Percentiles rank a stretch among this genome's conserved stretches.
Evolutionary conservation across 1,140 invertebrate species (phyloP).

Genomic region (Musca domestica): DNA sequence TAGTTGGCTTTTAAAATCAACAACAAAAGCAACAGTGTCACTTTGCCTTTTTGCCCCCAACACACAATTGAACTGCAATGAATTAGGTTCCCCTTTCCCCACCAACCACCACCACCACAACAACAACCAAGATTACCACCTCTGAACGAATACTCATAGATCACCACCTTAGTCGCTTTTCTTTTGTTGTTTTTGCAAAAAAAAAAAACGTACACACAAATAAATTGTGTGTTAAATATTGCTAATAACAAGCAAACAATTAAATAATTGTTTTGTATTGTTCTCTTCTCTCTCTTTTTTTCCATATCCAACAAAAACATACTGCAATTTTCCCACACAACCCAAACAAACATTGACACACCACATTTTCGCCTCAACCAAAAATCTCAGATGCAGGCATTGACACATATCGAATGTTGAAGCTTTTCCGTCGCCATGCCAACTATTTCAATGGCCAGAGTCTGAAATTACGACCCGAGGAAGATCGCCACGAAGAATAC

Average conservation of each 20-base stretch:
- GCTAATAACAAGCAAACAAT: neutral
- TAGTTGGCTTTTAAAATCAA: neutral
- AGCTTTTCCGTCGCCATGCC: slow-evolving; percentile 49
- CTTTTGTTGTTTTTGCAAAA: neutral
- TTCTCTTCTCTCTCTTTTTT: neutral
- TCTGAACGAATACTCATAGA: too few species aligned
- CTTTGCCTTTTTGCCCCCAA: too few species aligned
- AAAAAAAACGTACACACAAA: too few species aligned
- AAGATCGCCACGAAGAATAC: neutral
- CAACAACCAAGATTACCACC: too few species aligned
- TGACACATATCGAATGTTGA: slow-evolving; percentile 52
- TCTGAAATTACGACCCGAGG: slow-evolving; percentile 48
- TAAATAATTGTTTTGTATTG: slow-evolving; percentile 9
- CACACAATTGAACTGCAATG: too few species aligned
- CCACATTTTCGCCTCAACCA: neutral
- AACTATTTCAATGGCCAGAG: slow-evolving; percentile 51
- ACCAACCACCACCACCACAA: too few species aligned
- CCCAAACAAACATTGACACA: neutral
- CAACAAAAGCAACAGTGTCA: too few species aligned
- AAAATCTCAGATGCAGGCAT: slow-evolving; percentile 37
- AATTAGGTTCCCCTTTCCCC: too few species aligned
- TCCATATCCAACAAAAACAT: slow-evolving; percentile 1
- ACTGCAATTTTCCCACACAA: slow-evolving; percentile 6
- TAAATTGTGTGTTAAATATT: neutral
- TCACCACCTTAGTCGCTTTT: too few species aligned